Percentiles rank a stretch among this genome's conserved stretches.
Conservation (phyloP, 2,888 invertebrate species). For the Nemotelus pantherinus region DNA sequence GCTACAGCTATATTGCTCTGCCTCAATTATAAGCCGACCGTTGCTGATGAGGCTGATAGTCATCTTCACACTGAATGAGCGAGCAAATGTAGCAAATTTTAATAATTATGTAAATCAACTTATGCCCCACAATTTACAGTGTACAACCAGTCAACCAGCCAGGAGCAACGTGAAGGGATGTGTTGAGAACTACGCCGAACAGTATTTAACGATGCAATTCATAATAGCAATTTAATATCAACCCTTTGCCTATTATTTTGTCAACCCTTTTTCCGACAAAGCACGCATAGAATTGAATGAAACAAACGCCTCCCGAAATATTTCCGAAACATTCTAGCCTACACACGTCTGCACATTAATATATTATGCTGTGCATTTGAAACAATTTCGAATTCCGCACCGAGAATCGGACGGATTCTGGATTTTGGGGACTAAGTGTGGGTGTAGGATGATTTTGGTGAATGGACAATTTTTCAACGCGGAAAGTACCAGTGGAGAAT, state of each 20-base stretch:
- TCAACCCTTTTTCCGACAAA: conserved; percentile 5
- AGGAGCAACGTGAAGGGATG: too few relatives aligned
- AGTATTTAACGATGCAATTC: conserved; percentile 4
- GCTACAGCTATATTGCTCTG: not conserved
- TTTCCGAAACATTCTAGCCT: not conserved
- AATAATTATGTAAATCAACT: conserved; percentile 38
- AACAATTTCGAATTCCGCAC: not conserved
- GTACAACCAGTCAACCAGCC: not conserved
- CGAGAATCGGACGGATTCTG: too few relatives aligned
- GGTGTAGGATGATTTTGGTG: too few relatives aligned
- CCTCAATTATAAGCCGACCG: not conserved
- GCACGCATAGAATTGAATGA: not conserved
- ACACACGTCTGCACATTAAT: not conserved
- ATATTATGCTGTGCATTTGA: conserved; percentile 26
- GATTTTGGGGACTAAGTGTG: too few relatives aligned
- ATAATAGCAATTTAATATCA: conserved; percentile 34
- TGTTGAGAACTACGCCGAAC: not conserved
- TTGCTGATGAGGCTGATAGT: conserved; percentile 35
- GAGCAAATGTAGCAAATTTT: conserved; percentile 23
- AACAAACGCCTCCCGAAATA: not conserved
- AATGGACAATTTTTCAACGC: too few relatives aligned
- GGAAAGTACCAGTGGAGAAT: too few relatives aligned
- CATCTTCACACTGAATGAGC: conserved; percentile 33
- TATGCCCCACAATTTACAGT: not conserved
- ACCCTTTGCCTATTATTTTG: conserved; percentile 16